Percentiles rank a stretch among this genome's conserved stretches.
These are phyloP conservation scores for Diachasma alloeum DNA, from an alignment of 1,140 invertebrate species.

Conservation along the genomic window DNA sequence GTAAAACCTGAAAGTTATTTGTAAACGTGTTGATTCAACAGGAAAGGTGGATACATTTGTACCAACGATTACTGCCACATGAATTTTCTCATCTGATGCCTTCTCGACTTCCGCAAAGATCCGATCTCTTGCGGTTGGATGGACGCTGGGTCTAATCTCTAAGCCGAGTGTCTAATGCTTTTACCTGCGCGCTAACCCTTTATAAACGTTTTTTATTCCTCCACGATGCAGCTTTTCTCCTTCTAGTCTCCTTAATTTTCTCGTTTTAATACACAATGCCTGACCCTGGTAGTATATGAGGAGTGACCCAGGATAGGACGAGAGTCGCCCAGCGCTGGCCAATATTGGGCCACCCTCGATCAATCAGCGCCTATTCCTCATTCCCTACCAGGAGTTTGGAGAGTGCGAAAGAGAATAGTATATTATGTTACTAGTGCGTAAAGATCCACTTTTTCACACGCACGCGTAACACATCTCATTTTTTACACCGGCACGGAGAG, in stretches of 20 bases:
- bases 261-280: background rate
- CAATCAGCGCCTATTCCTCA: no score
- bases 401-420: no score
- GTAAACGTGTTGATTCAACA: background rate
- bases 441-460: no score
- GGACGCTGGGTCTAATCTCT: background rate
- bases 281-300: no score
- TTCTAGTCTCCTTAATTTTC: background rate
- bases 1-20: background rate
- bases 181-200: background rate
- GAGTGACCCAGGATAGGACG: no score
- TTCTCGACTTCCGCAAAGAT: slow-evolving; percentile 7
- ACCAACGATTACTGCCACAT: background rate
- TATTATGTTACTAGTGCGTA: no score
- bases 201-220: background rate
- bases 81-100: slow-evolving; percentile 9
- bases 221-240: background rate
- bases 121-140: slow-evolving; percentile 10
- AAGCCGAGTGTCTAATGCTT: background rate
- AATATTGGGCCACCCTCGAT: no score
- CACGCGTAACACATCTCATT: no score
- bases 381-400: background rate
- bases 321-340: no score
- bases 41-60: slow-evolving; percentile 9
- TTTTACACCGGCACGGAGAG: no score